phyloP scores from a whole-genome alignment of 2,113 vertebrate species.

The Sylvilagus bachmani region DNA sequence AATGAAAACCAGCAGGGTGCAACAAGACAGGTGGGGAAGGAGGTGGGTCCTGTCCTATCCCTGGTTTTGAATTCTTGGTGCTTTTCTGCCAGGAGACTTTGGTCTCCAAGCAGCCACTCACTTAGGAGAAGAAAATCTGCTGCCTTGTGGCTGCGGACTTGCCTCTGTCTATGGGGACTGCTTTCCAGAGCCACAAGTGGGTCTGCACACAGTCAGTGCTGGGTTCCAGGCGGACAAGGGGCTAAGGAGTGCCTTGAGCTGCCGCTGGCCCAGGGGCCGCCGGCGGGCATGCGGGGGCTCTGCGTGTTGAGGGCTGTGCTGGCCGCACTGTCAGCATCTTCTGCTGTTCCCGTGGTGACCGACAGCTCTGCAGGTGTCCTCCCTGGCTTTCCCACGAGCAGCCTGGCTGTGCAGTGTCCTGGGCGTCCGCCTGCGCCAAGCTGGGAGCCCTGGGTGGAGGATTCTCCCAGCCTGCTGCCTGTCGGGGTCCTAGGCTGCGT shows the following conservation, averaged over 20 bases:
- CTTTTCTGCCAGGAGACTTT: constrained; percentile 4
- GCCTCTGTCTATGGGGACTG: not conserved
- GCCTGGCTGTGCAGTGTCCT: not conserved
- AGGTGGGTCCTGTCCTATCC: not conserved
- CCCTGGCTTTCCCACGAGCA: fast-evolving
- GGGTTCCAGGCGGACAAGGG: not conserved
- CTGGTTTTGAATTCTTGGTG: not conserved
- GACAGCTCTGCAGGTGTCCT: not conserved
- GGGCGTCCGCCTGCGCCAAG: not conserved
- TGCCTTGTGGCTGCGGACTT: not conserved
- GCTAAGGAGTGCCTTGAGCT: not conserved
- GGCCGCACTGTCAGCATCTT: not conserved
- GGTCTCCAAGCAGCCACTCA: not conserved
- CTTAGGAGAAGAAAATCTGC: not conserved
- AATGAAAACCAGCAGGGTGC: not conserved
- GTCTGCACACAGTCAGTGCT: not conserved
- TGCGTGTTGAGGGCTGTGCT: not conserved
- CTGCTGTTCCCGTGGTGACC: not conserved
- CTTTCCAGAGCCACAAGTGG: not conserved
- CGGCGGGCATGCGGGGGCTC: fast-evolving
- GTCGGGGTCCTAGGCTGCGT: constrained; percentile 10
- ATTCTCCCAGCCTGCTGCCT: not conserved
- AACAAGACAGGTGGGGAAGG: not conserved
- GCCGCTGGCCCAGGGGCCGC: fast-evolving
- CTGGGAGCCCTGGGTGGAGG: not conserved